Percentiles rank a stretch among this genome's conserved stretches.
phyloP scores from a whole-genome alignment of 1,140 invertebrate genomes.

The Polypedilum pembai region DNA sequence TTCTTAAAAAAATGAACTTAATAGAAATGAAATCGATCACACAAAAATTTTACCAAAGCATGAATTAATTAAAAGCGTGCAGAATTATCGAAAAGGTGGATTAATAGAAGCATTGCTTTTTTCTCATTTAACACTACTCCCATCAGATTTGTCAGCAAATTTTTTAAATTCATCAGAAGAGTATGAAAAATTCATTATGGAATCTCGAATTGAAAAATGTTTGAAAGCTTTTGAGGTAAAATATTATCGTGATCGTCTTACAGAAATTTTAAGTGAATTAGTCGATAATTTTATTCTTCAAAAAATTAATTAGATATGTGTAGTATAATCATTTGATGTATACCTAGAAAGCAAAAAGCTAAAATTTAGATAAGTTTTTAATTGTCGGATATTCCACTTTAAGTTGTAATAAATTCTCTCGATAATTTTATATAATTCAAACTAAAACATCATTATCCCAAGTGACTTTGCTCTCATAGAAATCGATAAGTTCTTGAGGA shows the following conservation, averaged over 20 bases:
- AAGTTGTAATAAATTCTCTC: too few species aligned
- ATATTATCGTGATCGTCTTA: conserved; percentile 41
- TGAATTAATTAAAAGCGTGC: conserved; percentile 43
- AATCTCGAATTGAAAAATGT: conserved; percentile 45
- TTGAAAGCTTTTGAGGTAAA: conserved; percentile 43
- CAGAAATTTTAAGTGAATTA: conserved; percentile 46
- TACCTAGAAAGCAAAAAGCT: too few species aligned
- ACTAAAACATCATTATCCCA: too few species aligned
- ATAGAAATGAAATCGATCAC: conserved; percentile 37
- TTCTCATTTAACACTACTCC: conserved; percentile 44
- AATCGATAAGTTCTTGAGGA: neutral
- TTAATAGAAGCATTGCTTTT: conserved; percentile 48
- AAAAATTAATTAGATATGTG: neutral
- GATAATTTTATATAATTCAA: too few species aligned
- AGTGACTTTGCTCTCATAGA: neutral
- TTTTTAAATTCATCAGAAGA: conserved; percentile 42
- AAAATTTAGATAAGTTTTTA: too few species aligned
- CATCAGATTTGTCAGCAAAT: conserved; percentile 37
- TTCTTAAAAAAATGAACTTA: conserved; percentile 42
- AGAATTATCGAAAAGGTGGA: conserved; percentile 44
- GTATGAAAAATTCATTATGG: conserved; percentile 41
- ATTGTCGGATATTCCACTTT: too few species aligned
- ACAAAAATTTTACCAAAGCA: conserved; percentile 41
- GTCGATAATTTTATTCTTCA: conserved; percentile 44
- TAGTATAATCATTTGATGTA: neutral